Evolutionary conservation across 2,797 vertebrate species (phyloP).

Genomic region (Amniataba percoides): DNA sequence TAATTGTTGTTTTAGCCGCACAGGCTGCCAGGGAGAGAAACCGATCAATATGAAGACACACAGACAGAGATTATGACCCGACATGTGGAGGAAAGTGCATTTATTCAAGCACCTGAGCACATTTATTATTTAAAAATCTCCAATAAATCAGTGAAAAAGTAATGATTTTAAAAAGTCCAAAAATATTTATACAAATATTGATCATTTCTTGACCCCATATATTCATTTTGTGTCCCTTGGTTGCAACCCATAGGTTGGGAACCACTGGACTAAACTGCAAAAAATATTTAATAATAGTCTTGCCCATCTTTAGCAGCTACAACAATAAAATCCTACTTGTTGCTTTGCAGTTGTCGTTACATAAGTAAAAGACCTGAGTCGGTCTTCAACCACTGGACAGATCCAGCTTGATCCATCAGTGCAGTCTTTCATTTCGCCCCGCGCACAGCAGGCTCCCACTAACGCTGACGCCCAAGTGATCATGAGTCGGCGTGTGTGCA

Average conservation of each 20-base stretch:
- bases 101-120: not conserved
- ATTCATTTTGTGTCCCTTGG: not conserved
- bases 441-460: constrained; percentile 2
- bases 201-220: not conserved
- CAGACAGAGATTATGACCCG: not conserved
- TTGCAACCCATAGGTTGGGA: not conserved
- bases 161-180: not conserved
- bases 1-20: not conserved
- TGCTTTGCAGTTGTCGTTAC: not conserved
- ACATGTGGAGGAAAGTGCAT: not conserved
- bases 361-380: not conserved
- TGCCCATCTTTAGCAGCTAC: not conserved
- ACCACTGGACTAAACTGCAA: not conserved
- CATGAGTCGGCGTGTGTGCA: constrained; percentile 27
- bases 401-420: constrained; percentile 1
- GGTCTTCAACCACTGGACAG: not conserved
- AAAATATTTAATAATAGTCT: not conserved
- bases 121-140: not conserved
- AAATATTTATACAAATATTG: not conserved
- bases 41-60: not conserved
- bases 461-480: constrained; percentile 23
- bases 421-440: not conserved
- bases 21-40: not conserved
- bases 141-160: too few relatives aligned
- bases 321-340: not conserved